Evolutionary conservation across 1,140 invertebrate species (phyloP).

Genomic region (Orius laevigatus): DNA sequence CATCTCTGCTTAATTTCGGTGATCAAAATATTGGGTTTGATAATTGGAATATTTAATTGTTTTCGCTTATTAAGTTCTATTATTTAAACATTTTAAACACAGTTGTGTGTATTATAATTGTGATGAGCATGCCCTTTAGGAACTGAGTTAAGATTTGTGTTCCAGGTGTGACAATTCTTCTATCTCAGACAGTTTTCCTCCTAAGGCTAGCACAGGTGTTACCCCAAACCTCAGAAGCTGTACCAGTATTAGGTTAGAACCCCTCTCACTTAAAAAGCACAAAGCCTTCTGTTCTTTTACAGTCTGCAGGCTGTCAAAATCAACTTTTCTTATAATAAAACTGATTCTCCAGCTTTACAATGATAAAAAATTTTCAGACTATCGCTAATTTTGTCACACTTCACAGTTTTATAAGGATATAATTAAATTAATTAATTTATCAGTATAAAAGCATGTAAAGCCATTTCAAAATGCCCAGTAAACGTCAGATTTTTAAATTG

Average conservation of each 20-base stretch:
- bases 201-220: conserved; percentile 92
- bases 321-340: background rate
- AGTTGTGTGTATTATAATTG: background rate
- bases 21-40: no score
- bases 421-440: no score
- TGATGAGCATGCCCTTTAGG: conserved; percentile 1
- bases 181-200: conserved; percentile 98
- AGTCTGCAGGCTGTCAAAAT: background rate
- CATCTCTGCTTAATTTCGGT: no score
- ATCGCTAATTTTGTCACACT: no score
- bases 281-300: conserved; percentile 1
- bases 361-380: no score
- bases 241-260: conserved; percentile 84
- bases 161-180: conserved; percentile 97
- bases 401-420: no score
- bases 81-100: background rate
- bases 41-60: no score
- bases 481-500: no score
- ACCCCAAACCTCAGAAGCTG: conserved; percentile 92
- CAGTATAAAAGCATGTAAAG: no score
- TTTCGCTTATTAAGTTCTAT: no score
- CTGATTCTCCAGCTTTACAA: background rate
- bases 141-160: conserved; percentile 27
- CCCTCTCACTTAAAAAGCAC: background rate
- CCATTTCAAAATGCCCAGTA: no score